phyloP scores from a whole-genome alignment of 2,888 invertebrate species.

The Sphinx pinastri region DNA sequence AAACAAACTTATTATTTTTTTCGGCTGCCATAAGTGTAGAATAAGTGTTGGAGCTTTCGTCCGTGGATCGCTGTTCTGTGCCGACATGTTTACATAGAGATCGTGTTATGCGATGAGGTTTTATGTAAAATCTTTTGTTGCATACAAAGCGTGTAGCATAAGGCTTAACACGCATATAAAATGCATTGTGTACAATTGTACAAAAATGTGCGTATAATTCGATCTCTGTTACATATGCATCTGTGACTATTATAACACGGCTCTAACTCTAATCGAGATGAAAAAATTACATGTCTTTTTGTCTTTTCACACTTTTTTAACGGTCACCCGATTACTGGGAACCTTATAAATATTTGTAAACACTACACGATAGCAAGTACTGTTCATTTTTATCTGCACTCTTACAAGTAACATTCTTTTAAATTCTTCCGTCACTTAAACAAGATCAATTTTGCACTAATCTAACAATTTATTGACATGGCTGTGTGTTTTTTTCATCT shows the following conservation, averaged over 20 bases:
- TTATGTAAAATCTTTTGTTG: background rate
- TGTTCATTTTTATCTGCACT: background rate
- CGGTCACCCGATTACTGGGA: background rate
- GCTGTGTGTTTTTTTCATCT: background rate
- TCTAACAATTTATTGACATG: background rate
- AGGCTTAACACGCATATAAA: background rate
- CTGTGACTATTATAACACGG: background rate
- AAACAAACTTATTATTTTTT: slow-evolving; percentile 49
- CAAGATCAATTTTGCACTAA: background rate
- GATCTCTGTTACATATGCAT: slow-evolving; percentile 21
- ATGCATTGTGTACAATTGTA: slow-evolving; percentile 30
- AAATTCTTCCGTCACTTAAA: background rate
- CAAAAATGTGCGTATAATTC: background rate
- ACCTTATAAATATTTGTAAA: background rate
- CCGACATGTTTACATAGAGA: slow-evolving; percentile 13
- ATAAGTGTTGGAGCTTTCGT: slow-evolving; percentile 25
- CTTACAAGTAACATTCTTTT: background rate
- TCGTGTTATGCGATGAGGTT: background rate
- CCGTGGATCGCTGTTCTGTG: slow-evolving; percentile 22
- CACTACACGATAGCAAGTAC: background rate
- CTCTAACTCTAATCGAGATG: background rate
- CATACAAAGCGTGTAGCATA: background rate
- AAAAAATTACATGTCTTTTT: background rate
- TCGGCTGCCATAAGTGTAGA: slow-evolving; percentile 73
- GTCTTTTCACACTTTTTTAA: background rate